These are phyloP conservation scores for Neogobius melanostomus DNA, from an alignment of 2,113 vertebrate genomes.

Conservation along the genomic window DNA sequence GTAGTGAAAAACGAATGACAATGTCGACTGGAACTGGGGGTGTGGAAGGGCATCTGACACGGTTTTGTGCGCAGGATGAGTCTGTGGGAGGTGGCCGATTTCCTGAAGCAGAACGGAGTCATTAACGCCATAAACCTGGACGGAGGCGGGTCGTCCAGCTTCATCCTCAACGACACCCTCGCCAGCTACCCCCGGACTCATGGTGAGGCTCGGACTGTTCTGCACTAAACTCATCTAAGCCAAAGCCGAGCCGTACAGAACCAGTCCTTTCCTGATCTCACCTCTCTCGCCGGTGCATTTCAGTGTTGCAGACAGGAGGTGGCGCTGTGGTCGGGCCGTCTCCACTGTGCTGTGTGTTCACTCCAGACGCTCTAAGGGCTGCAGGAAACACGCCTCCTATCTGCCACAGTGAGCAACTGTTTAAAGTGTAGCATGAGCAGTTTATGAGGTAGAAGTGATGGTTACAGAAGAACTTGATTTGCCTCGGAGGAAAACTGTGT, in stretches of 20 bases:
- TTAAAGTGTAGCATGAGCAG: neutral
- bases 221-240: too few relatives aligned
- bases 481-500: too few relatives aligned
- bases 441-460: too few relatives aligned
- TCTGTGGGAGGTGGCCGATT: conserved; percentile 87
- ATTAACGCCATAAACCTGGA: conserved; percentile 96
- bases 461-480: too few relatives aligned
- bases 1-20: too few relatives aligned
- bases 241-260: too few relatives aligned
- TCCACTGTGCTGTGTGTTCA: conserved; percentile 90
- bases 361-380: conserved; percentile 79
- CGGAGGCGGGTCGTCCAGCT: conserved; percentile 92
- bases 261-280: neutral
- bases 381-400: conserved; percentile 75
- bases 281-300: neutral
- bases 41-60: too few relatives aligned
- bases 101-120: conserved; percentile 82
- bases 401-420: neutral
- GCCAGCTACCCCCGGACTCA: conserved; percentile 81
- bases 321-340: conserved; percentile 85
- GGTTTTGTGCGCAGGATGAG: conserved; percentile 76
- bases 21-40: too few relatives aligned
- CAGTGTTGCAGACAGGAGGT: conserved; percentile 65
- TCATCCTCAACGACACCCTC: conserved; percentile 80
- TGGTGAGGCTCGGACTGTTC: conserved; percentile 77